Conservation (phyloP, 2,113 vertebrate species). For the Takifugu bimaculatus region DNA sequence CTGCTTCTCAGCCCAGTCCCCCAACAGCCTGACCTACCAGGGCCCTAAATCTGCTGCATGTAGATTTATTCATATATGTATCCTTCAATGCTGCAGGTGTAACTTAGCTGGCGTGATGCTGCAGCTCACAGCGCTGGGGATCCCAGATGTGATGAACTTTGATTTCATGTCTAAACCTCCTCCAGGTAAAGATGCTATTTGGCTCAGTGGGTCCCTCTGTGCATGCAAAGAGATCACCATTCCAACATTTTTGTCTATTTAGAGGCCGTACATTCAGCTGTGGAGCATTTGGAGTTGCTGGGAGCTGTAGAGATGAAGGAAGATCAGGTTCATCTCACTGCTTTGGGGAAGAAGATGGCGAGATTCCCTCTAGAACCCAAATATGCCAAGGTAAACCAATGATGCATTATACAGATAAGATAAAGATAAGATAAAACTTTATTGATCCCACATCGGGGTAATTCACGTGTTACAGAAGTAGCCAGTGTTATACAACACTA, state of each 20-base stretch:
- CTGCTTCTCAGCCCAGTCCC: neutral
- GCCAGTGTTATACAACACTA: too few species aligned
- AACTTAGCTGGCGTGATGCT: constrained; percentile 89
- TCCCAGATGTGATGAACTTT: constrained; percentile 90
- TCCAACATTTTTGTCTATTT: constrained; percentile 13
- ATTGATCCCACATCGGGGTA: too few species aligned
- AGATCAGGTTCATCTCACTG: constrained; percentile 79
- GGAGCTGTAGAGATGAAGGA: constrained; percentile 86
- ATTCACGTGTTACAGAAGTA: too few species aligned
- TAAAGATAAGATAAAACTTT: too few species aligned
- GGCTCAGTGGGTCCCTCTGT: neutral
- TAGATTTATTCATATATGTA: constrained; percentile 1
- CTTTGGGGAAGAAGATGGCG: constrained; percentile 92
- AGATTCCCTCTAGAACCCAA: constrained; percentile 91
- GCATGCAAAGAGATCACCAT: rapidly evolving
- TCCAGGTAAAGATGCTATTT: constrained; percentile 77
- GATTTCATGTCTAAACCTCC: constrained; percentile 98
- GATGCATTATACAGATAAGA: too few species aligned
- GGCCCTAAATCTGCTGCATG: neutral
- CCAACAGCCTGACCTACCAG: too few species aligned
- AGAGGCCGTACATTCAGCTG: constrained; percentile 86
- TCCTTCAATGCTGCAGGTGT: constrained; percentile 74
- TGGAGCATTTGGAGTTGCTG: constrained; percentile 87
- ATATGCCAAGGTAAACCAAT: constrained; percentile 84
- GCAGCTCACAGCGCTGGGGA: constrained; percentile 88